Evolutionary conservation across 1,140 invertebrate genomes (phyloP), one percentile per base, ranked within the genome.

Genomic region (Phenacoccus solenopsis): DNA sequence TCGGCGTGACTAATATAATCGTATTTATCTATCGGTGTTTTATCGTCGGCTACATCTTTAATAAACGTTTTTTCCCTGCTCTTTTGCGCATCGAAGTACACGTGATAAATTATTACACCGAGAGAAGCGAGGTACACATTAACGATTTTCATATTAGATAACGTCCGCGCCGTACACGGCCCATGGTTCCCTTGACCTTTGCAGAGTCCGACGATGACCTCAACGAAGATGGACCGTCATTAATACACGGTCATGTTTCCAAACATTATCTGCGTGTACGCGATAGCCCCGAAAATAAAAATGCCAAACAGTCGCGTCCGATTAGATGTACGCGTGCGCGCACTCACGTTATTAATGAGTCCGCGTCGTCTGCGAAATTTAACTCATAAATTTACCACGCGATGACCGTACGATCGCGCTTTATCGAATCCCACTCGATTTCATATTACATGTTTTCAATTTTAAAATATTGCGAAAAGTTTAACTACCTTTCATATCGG

Each of bases 381-480:
- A 49, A 49, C 38, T 49, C 38, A 49, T 49, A 49, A 49, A 49
- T 49, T 49, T 49, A 49, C 38, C 38, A 49, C 38, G 38, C 38
- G 5, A 49, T 49, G 16, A 16, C 20, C 5, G 13, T 32, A 32
- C 13, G 30, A 5, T 49, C 16, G 38, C 38, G n/a, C n/a, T n/a
- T 49, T 49, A 49, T 49, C 38, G 38, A 49, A 49, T 49, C 38
- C 38, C 38, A 49, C 38, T 49, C 38, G 20, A 49, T 49, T n/a
- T 49, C 38, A 49, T 49, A 49, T 49, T 49, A 49, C 38, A 49
- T n/a, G 38, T 49, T 49, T 49, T 49, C 38, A 49, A 49, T 49
- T 49, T 49, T 49, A 49, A 49, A 49, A 49, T 49, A 49, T 49
- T 49, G 38, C 38, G 38, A 49, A 49, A 49, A 49, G 38, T 49